Conservation (phyloP, 30 jellyfish, hydroid and myxozoan species). For the Aurelia coerulea region DNA sequence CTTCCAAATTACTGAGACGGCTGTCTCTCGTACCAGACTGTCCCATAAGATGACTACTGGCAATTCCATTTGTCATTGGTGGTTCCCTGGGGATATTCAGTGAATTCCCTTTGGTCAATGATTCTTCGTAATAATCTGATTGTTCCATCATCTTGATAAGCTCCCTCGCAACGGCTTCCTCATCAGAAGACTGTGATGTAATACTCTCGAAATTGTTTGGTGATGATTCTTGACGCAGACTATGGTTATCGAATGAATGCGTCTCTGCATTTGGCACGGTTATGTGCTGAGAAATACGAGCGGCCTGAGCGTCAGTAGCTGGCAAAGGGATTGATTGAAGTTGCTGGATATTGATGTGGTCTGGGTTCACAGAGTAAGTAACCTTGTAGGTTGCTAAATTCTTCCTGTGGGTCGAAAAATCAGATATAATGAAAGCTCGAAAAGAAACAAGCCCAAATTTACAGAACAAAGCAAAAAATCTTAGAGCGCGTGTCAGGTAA, state of each 20-base stretch:
- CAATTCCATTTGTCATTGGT: too few relatives aligned
- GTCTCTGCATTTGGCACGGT: not conserved
- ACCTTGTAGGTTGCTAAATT: constrained; percentile 5
- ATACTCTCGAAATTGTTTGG: constrained; percentile 30
- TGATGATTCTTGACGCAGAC: not conserved
- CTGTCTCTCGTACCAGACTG: too few relatives aligned
- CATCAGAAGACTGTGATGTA: constrained; percentile 49
- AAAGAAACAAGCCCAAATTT: too few relatives aligned
- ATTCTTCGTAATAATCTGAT: constrained; percentile 13
- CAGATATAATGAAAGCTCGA: too few relatives aligned
- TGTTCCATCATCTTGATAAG: constrained; percentile 47
- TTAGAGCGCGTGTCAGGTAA: too few relatives aligned
- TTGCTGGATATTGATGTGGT: not conserved
- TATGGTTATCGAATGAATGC: not conserved
- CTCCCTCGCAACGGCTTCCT: constrained; percentile 58
- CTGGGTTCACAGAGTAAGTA: constrained; percentile 28
- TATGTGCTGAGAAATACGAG: not conserved
- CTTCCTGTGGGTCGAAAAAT: constrained; percentile 2
- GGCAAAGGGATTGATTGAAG: not conserved
- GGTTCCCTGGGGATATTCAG: too few relatives aligned
- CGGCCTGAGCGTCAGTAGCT: not conserved
- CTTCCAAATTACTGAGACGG: not conserved
- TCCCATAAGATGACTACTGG: too few relatives aligned
- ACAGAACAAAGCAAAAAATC: too few relatives aligned
- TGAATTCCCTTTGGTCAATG: not conserved